Evolutionary conservation across 1,140 invertebrate genomes (phyloP).

Genomic region (Planococcus citri): DNA sequence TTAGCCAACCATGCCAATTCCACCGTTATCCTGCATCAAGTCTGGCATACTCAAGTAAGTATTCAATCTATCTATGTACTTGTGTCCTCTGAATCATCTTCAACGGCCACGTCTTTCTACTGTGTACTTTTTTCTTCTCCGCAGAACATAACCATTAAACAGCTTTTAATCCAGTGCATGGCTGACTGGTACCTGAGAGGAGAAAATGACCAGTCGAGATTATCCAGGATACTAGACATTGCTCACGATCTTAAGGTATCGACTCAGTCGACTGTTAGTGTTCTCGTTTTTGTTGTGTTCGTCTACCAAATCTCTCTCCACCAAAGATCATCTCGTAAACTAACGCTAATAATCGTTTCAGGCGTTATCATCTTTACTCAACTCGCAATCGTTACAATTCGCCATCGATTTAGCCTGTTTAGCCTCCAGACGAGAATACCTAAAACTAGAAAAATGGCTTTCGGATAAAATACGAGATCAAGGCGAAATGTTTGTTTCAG

Average conservation of each 20-base stretch:
- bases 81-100: slow-evolving; percentile 24
- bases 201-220: slow-evolving; percentile 80
- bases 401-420: slow-evolving; percentile 95
- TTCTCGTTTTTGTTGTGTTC: neutral
- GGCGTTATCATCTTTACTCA: slow-evolving; percentile 82
- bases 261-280: too few relatives aligned
- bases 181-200: slow-evolving; percentile 89
- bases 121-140: slow-evolving; percentile 18
- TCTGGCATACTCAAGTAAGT: slow-evolving; percentile 66
- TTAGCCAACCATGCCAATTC: slow-evolving; percentile 89
- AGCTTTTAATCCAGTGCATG: slow-evolving; percentile 91
- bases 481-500: slow-evolving; percentile 72
- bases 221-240: slow-evolving; percentile 89
- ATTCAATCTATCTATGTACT: slow-evolving; percentile 9
- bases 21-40: slow-evolving; percentile 81
- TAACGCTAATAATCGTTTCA: slow-evolving; percentile 29
- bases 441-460: slow-evolving; percentile 97
- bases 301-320: too few relatives aligned
- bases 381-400: slow-evolving; percentile 85
- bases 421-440: slow-evolving; percentile 87
- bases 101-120: neutral
- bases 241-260: slow-evolving; percentile 89
- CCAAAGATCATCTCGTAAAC: too few relatives aligned
- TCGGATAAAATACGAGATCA: slow-evolving; percentile 93
- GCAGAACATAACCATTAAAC: slow-evolving; percentile 48